Evolutionary conservation across 2,113 vertebrate species (phyloP), one percentile per base, ranked within the genome.

Genomic region (Dipodomys ordii): DNA sequence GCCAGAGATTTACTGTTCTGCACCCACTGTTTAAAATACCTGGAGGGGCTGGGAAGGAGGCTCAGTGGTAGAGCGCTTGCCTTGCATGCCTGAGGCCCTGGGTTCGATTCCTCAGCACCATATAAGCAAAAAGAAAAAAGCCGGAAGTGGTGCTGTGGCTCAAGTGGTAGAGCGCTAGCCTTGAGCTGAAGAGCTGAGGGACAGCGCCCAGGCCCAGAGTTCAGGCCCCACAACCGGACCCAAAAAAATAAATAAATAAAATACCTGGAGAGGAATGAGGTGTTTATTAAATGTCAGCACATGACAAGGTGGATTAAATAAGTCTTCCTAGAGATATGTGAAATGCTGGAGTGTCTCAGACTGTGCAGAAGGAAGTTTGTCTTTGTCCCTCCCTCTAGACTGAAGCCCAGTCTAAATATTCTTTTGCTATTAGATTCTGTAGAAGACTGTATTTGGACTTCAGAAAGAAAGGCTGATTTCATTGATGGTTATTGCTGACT

Each of bases 271-370:
- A 97, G 94, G 93, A 98, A 83, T 97, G 94, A 98, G 97, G 97
- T 97, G 98, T 98, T 98, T 98, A 97, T 97, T 97, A 98, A 98
- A 97, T 79, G 94, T 97, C 97, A 97, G 94, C 94, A 96, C 95
- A 97, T 98, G 97, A 98, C 96, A 98, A 96, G 97, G 97, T 96
- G 94, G 96, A 98, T 98, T 98, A 98, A 98, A 97, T 95, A 98
- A 96, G 93, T 95, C 93, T 98, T 98, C 88, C 97, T 93, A 97
- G 95, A 97, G 97, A 97, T 94, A 82, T 7, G 13, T 93, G 94
- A 96, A 97, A 98, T 95, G 83, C 92, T 97, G 83, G 87, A 96
- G 89, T 88, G 89, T 95, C 96, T 60, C 39, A 92, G 92, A 73
- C 96, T 67, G 81, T 95, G 76, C 84, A 94, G 91, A 89, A 93